Evolutionary conservation across 2,113 vertebrate species (phyloP), one percentile per base, ranked within the genome.

Genomic region (Cynopterus brachyotis): DNA sequence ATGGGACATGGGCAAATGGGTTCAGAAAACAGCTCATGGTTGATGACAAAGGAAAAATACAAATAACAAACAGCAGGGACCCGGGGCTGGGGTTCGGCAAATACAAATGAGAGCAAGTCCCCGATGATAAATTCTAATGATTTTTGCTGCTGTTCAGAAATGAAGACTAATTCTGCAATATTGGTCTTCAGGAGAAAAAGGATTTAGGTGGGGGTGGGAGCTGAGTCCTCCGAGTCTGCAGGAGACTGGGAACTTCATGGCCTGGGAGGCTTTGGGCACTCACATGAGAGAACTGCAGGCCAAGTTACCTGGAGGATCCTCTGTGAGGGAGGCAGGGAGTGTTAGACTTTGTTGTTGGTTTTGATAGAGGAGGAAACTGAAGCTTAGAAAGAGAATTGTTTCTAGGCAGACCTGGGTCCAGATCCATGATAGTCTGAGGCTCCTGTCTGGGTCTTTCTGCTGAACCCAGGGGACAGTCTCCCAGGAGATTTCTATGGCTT

Each of bases 61-160:
- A 75, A 84, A 78, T 78, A 94, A 78, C 15, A 75, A 94, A 55
- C 47, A 8, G 35, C 60, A 69, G 75, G 94, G 88, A 92, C 96
- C 81, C 67, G 0, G 5, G 73, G 59, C 70, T 50, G 45, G 97
- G 42, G 73, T 55, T 96, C 26, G 20, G 81, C 92, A 93, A 86
- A 95, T 70, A 94, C 32, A 76, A 62, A 93, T 30, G 78, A 87
- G 91, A 95, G 83, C 88, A 57, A 70, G 70, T 82, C 90, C 78
- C 84, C 15, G 88, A 80, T 82, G 89, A 92, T 86, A 94, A 96
- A 84, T 89, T 93, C 45, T 50, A 91, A 94, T 70, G 85, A 96
- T 83, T 94, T 92, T 96, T 91, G 62, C 79, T 93, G 73, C 86
- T 86, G 69, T 91, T 97, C 50, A 50, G 64, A 96, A 55, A 67